Evolutionary conservation across 2,113 vertebrate genomes (phyloP), one percentile per base, ranked within the genome.

Genomic region (Leptosomus discolor): DNA sequence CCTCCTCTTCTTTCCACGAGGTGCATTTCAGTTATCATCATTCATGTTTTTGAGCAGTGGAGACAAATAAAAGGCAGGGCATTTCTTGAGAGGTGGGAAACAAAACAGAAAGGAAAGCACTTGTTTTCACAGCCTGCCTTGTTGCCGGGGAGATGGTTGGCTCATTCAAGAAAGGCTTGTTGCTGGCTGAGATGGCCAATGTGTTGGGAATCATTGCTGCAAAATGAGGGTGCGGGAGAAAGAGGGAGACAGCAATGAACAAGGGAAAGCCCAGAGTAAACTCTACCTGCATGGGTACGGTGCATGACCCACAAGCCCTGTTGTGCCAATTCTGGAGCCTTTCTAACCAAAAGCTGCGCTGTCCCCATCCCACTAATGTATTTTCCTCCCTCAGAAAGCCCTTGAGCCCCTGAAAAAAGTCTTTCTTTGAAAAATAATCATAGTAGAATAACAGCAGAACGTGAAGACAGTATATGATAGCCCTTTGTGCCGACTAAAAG

Each of bases 91-190:
- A 71, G 60, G 46, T 77, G 80, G 57, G 51, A 91, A 92, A 89
- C 36, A 41, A n/a, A 11, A 83, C 77, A 81, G 54, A 82, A 53
- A 90, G 85, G 58, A 92, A 85, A 79, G 67, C 68, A n/a, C 85
- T 93, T 79, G 71, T 93, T 95, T 89, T 91, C 83, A 50, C 88
- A 91, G 92, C 65, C 92, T 85, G 88, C 68, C 79, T 81, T 51
- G 96, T 96, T 97, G 95, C 95, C 37, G 16, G 65, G 94, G 90
- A 84, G 92, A 87, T 96, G 56, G 34, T 50, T 96, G 90, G 90
- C 91, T 96, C 76, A 51, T 74, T 88, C 60, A 94, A 45, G 94
- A 71, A 67, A 70, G 45, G 10, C 89, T 65, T 48, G 46, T 69
- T 88, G 68, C 85, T 41, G 5, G 67, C 63, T 81, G 69, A 69